phyloP scores from a whole-genome alignment of 2,113 vertebrate species.

The Prinia subflava region DNA sequence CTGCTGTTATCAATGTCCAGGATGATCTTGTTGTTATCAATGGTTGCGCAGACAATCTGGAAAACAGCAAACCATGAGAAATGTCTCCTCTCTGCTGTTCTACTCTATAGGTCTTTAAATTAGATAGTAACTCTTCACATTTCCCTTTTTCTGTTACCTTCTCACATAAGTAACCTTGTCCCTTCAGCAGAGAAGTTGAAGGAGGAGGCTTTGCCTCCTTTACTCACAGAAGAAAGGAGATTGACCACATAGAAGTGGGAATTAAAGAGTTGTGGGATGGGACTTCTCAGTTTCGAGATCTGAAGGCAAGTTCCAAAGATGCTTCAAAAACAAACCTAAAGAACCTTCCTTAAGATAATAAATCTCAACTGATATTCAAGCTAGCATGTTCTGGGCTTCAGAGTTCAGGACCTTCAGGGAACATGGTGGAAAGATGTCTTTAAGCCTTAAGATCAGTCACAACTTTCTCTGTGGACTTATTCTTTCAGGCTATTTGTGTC shows the following conservation, averaged over 20 bases:
- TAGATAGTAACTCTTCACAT: background rate
- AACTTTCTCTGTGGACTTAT: background rate
- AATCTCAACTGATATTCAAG: background rate
- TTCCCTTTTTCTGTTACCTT: background rate
- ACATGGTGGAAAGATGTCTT: background rate
- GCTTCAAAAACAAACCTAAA: background rate
- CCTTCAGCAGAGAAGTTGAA: background rate
- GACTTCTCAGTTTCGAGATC: background rate
- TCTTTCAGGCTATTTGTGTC: background rate
- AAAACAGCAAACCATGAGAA: background rate
- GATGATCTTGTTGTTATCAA: slow-evolving; percentile 62
- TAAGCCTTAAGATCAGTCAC: background rate
- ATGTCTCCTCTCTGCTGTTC: background rate
- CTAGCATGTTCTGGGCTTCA: background rate
- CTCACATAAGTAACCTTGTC: background rate
- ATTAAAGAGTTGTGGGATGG: background rate
- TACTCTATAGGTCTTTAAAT: accelerated
- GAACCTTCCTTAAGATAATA: background rate
- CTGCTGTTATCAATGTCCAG: slow-evolving; percentile 76
- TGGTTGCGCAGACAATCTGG: slow-evolving; percentile 67
- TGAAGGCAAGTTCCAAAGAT: background rate
- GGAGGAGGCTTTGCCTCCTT: background rate
- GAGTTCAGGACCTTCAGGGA: background rate
- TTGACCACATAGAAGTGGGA: background rate
- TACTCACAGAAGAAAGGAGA: background rate